Evolutionary conservation across 2,113 vertebrate species (phyloP).

Genomic region (Takifugu flavidus): DNA sequence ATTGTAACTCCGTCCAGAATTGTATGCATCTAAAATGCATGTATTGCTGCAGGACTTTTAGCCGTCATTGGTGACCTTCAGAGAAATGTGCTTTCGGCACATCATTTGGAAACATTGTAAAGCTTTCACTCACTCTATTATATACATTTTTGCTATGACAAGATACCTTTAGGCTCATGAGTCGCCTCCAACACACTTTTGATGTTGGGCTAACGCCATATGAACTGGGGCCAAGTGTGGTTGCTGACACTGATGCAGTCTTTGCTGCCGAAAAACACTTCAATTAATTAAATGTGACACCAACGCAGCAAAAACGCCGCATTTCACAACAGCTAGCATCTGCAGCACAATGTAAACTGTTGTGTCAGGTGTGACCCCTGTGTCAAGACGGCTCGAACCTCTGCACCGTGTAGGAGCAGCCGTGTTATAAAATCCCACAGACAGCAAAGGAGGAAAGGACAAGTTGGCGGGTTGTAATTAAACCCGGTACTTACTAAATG

Average conservation of each 20-base stretch:
- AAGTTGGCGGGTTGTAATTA: not conserved
- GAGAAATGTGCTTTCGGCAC: too few relatives aligned
- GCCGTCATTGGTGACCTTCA: too few relatives aligned
- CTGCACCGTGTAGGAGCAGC: not conserved
- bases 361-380: slow-evolving; percentile 46
- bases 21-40: too few relatives aligned
- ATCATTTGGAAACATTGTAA: too few relatives aligned
- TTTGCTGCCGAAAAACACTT: slow-evolving; percentile 56
- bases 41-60: too few relatives aligned
- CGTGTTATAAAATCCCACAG: slow-evolving; percentile 28
- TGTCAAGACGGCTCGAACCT: slow-evolving; percentile 43
- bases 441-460: slow-evolving; percentile 42
- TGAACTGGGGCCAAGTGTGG: slow-evolving; percentile 3
- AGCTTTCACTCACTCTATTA: not conserved
- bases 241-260: slow-evolving; percentile 14
- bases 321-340: slow-evolving; percentile 30
- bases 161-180: not conserved
- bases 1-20: too few relatives aligned
- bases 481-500: not conserved
- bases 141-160: slow-evolving; percentile 17
- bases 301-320: slow-evolving; percentile 16
- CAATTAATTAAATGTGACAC: slow-evolving; percentile 39
- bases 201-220: slow-evolving; percentile 28
- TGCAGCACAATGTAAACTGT: slow-evolving; percentile 38
- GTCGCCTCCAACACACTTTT: not conserved